Evolutionary conservation across 35 echinoderm and acorn worm species (phyloP).

Genomic region (Hemicentrotus pulcherrimus): DNA sequence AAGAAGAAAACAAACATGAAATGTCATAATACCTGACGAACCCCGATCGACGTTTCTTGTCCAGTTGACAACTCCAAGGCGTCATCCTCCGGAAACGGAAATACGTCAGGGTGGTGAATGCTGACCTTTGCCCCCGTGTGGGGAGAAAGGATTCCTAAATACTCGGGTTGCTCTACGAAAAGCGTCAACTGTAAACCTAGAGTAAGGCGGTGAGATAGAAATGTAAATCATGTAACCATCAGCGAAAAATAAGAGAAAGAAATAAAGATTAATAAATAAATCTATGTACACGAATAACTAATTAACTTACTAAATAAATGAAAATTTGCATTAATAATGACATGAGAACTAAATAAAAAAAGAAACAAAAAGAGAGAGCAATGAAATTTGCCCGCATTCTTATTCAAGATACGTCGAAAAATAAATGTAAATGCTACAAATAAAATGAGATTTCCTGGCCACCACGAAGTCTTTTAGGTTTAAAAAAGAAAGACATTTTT

Average conservation of each 20-base stretch:
- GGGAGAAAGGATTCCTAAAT: slow-evolving; percentile 69
- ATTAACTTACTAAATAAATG: not conserved
- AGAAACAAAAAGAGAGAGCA: no score
- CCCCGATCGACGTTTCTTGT: slow-evolving; percentile 60
- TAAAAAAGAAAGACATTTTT: no score
- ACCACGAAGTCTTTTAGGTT: no score
- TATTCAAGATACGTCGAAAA: no score
- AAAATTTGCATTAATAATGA: not conserved
- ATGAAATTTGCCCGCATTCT: no score
- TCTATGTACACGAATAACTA: not conserved
- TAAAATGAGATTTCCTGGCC: no score
- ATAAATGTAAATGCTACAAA: no score
- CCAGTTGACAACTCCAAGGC: slow-evolving; percentile 57
- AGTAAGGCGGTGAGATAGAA: not conserved
- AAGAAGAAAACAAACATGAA: no score
- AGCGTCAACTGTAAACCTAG: slow-evolving; percentile 70
- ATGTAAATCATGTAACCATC: not conserved
- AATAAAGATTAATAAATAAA: not conserved
- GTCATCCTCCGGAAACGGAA: slow-evolving; percentile 64
- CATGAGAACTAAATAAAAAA: no score
- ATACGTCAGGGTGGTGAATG: slow-evolving; percentile 28
- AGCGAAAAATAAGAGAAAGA: not conserved
- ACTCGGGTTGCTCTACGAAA: slow-evolving; percentile 79
- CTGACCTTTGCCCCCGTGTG: slow-evolving; percentile 65
- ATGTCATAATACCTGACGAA: slow-evolving; percentile 54